These are phyloP conservation scores for Siderastrea siderea DNA, from an alignment of 92 coral and sea anemone species.

Conservation along the genomic window DNA sequence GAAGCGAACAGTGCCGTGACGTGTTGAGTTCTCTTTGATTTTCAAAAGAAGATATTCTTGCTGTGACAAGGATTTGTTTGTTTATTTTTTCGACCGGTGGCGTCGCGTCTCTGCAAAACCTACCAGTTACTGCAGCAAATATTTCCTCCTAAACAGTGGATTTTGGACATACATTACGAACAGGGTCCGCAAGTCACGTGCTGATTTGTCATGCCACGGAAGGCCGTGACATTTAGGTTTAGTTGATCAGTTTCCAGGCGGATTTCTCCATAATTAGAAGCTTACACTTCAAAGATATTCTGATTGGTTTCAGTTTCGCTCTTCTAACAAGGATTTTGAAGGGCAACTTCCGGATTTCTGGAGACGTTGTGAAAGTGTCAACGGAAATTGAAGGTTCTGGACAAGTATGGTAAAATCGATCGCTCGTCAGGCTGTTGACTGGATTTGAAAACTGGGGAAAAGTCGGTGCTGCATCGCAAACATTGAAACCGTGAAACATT, in stretches of 20 bases:
- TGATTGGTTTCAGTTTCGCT: constrained; percentile 2
- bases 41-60: neutral
- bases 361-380: neutral
- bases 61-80: constrained; percentile 12
- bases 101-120: neutral
- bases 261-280: neutral
- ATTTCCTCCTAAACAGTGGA: neutral
- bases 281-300: neutral
- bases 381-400: neutral
- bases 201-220: neutral
- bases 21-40: neutral
- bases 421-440: neutral
- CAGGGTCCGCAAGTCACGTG: neutral
- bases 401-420: neutral
- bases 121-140: neutral
- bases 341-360: constrained; percentile 14
- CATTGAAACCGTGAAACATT: neutral
- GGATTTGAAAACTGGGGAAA: constrained; percentile 1
- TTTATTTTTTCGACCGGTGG: neutral
- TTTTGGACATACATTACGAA: neutral
- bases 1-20: constrained; percentile 1
- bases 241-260: neutral
- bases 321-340: neutral
- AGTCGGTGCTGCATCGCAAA: neutral
- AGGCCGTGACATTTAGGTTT: constrained; percentile 33